Evolutionary conservation across 2,113 vertebrate genomes (phyloP).

Genomic region (Eretmochelys imbricata): DNA sequence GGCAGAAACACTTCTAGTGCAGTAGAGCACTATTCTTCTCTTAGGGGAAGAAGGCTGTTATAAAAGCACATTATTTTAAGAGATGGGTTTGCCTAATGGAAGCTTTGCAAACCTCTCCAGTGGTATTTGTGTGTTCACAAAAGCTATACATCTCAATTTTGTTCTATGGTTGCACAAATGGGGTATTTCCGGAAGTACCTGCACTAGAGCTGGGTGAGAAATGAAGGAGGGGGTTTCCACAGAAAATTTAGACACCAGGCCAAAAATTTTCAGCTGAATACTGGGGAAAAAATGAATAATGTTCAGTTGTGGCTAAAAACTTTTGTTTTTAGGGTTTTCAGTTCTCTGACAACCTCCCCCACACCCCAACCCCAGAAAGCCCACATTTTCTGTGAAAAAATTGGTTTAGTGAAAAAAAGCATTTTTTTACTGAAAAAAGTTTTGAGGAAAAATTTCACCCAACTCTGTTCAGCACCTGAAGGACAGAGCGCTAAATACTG

Average conservation of each 20-base stretch:
- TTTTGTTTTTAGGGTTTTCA: neutral
- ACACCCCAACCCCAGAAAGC: neutral
- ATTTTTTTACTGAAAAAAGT: neutral
- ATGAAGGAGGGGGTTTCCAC: neutral
- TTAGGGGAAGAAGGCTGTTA: neutral
- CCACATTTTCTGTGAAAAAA: neutral
- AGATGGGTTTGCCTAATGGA: neutral
- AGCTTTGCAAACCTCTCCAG: neutral
- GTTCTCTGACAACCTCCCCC: neutral
- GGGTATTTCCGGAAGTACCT: neutral
- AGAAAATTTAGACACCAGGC: neutral
- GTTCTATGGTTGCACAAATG: neutral
- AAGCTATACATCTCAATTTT: neutral
- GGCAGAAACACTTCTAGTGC: fast-evolving
- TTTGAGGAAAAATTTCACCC: neutral
- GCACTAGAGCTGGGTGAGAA: neutral
- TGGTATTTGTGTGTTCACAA: neutral
- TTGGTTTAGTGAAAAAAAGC: neutral
- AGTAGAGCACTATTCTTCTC: neutral
- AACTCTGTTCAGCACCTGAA: neutral
- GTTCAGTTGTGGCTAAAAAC: neutral
- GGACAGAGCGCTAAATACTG: neutral
- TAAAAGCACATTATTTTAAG: neutral
- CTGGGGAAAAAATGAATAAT: neutral
- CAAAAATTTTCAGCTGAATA: neutral